A percentile compares a stretch with the other conserved stretches of the same genome.
Conservation (phyloP, 2,888 invertebrate genomes). For the Parnassius mnemosyne region DNA sequence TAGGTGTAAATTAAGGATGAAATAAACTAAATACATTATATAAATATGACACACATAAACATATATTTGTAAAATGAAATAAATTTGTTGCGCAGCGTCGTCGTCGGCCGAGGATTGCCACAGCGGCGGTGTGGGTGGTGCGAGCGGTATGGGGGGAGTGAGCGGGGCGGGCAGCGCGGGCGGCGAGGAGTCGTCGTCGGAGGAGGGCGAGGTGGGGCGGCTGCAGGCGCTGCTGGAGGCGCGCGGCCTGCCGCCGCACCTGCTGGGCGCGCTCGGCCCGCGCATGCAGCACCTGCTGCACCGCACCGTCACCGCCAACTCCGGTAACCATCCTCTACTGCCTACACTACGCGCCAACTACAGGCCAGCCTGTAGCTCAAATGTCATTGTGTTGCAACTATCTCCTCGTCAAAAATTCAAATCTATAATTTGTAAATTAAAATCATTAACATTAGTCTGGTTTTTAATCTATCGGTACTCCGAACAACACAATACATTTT, state of each 20-base stretch:
- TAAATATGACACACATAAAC: too few species aligned
- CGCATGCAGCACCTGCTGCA: slow-evolving; percentile 98
- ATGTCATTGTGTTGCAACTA: too few species aligned
- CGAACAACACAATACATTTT: too few species aligned
- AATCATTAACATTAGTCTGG: too few species aligned
- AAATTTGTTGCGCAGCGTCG: slow-evolving; percentile 46
- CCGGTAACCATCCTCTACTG: slow-evolving; percentile 43
- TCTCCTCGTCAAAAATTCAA: too few species aligned
- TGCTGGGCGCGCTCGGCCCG: slow-evolving; percentile 97
- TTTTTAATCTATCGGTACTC: too few species aligned
- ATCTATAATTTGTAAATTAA: too few species aligned
- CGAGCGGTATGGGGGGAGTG: slow-evolving; percentile 42
- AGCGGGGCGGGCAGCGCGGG: slow-evolving; percentile 77
- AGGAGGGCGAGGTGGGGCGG: slow-evolving; percentile 97
- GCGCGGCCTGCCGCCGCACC: slow-evolving; percentile 96
- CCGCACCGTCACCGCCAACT: slow-evolving; percentile 92
- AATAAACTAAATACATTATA: too few species aligned
- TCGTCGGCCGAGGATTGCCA: slow-evolving; percentile 62
- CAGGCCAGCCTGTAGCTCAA: too few species aligned
- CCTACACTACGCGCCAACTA: too few species aligned
- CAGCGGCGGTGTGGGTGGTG: slow-evolving; percentile 49
- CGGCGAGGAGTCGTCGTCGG: slow-evolving; percentile 79
- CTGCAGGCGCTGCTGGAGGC: slow-evolving; percentile 97
- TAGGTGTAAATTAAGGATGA: too few species aligned
- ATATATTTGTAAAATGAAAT: not conserved